A percentile compares a stretch with the other conserved stretches of the same genome.
Conservation (phyloP, 2,888 invertebrate species). For the Leucophora obtusa region DNA sequence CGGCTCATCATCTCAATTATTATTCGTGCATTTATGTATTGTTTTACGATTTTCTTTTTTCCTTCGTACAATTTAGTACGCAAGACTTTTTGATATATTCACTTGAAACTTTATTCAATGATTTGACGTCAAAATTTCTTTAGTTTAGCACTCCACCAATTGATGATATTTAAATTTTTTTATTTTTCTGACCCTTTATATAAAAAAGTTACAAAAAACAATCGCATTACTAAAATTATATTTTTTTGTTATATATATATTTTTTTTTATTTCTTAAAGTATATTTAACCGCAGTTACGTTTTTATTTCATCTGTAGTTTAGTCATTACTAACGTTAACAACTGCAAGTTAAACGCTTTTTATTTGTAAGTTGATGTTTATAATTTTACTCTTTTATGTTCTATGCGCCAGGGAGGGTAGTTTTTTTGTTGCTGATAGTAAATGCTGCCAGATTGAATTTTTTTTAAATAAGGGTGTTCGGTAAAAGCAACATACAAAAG, state of each 20-base stretch:
- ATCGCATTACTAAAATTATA: background rate
- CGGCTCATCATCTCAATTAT: background rate
- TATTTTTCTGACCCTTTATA: conserved; percentile 6
- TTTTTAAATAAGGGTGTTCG: background rate
- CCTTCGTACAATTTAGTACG: background rate
- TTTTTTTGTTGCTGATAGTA: conserved; percentile 9
- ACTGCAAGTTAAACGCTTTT: conserved; percentile 17
- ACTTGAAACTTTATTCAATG: background rate
- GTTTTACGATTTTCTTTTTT: background rate
- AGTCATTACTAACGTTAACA: conserved; percentile 46
- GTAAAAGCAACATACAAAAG: no score
- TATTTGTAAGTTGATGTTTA: conserved; percentile 19
- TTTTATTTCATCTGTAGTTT: conserved; percentile 29
- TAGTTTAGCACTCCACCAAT: conserved; percentile 15
- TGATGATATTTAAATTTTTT: conserved; percentile 1
- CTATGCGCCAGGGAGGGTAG: background rate
- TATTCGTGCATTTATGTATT: background rate
- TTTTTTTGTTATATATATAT: background rate
- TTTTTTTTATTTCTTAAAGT: conserved; percentile 3
- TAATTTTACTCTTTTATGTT: background rate
- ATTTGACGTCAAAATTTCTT: conserved; percentile 6
- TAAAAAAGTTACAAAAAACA: background rate
- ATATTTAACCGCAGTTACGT: conserved; percentile 20
- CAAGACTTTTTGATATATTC: background rate
- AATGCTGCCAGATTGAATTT: conserved; percentile 26